phyloP scores from a whole-genome alignment of 2,113 vertebrate species.

The Cyphomyrus discorhynchus region DNA sequence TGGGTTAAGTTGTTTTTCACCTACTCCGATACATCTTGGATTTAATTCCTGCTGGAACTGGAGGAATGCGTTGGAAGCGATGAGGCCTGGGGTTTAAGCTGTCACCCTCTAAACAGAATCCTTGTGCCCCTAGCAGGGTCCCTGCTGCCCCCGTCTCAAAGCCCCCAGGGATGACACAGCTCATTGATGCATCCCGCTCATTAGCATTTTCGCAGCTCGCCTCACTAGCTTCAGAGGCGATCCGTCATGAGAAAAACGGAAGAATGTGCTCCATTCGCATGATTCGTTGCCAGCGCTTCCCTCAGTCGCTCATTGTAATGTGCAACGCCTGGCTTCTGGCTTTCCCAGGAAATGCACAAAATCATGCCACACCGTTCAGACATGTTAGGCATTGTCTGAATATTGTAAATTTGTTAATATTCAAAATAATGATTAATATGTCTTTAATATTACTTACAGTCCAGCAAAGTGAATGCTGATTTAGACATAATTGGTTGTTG shows the following conservation, averaged over 20 bases:
- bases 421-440: neutral
- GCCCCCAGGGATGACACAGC: constrained; percentile 76
- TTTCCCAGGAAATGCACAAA: constrained; percentile 72
- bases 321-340: constrained; percentile 57
- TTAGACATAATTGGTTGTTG: neutral
- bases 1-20: constrained; percentile 28
- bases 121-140: constrained; percentile 37
- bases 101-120: constrained; percentile 29
- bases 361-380: constrained; percentile 55
- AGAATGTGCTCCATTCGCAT: constrained; percentile 80
- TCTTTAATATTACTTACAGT: neutral
- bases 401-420: neutral
- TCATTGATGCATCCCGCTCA: constrained; percentile 83
- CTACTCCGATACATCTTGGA: constrained; percentile 40
- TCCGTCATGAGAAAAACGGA: constrained; percentile 78
- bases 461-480: neutral
- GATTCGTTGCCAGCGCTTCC: constrained; percentile 71
- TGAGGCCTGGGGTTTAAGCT: constrained; percentile 36
- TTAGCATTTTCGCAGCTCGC: constrained; percentile 80
- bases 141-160: constrained; percentile 55
- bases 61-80: constrained; percentile 48
- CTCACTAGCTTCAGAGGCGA: constrained; percentile 71
- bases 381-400: neutral
- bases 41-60: constrained; percentile 40
- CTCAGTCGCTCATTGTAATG: constrained; percentile 66